Conservation (phyloP, 1,140 invertebrate species). For the Nymphalis io region DNA sequence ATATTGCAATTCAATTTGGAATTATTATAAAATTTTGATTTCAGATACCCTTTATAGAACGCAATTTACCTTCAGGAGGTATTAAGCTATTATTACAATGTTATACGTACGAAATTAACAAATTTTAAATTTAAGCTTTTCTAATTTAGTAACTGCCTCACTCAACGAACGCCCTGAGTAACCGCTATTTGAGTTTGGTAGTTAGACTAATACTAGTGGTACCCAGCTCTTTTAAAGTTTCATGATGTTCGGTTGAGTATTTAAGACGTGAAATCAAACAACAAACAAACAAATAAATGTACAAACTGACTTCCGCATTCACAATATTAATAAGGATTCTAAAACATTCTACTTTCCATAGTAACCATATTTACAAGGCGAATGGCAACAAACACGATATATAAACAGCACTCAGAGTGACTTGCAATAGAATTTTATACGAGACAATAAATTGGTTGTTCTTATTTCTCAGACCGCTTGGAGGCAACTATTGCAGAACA, state of each 20-base stretch:
- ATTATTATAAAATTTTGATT: constrained; percentile 25
- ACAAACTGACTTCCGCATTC: too few species aligned
- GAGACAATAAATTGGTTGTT: constrained; percentile 66
- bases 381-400: neutral
- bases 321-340: too few species aligned
- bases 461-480: constrained; percentile 58
- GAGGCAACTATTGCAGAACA: constrained; percentile 52
- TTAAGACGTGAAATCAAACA: too few species aligned
- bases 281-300: too few species aligned
- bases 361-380: neutral
- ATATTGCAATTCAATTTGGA: constrained; percentile 23
- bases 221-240: too few species aligned
- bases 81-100: neutral
- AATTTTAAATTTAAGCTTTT: too few species aligned
- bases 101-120: neutral
- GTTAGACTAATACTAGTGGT: too few species aligned
- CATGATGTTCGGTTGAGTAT: too few species aligned
- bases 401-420: constrained; percentile 22
- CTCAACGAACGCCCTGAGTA: too few species aligned
- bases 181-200: too few species aligned
- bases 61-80: neutral
- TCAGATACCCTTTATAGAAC: neutral
- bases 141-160: too few species aligned
- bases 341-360: neutral
- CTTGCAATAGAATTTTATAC: constrained; percentile 69